Percentiles rank a stretch among this genome's conserved stretches.
Evolutionary conservation across 2,797 vertebrate genomes (phyloP).

Genomic region (Hypotaenidia okinawae): DNA sequence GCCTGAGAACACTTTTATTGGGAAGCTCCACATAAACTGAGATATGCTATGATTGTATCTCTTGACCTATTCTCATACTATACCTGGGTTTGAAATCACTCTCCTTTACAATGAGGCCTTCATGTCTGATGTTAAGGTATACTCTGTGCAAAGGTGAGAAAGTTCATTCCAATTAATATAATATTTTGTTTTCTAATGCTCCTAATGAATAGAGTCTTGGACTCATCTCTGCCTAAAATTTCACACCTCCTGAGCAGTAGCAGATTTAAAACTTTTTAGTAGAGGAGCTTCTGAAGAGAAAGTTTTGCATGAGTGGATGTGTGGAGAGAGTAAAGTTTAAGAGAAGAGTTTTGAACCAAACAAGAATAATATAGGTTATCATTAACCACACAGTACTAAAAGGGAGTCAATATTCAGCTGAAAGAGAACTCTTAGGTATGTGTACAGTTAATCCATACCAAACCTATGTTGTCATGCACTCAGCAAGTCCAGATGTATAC

Average conservation of each 20-base stretch:
- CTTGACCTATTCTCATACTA: not conserved
- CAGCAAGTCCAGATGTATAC: not conserved
- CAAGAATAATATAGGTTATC: not conserved
- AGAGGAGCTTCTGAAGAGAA: not conserved
- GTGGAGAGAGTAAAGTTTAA: not conserved
- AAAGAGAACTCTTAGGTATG: not conserved
- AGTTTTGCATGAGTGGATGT: not conserved
- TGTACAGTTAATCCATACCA: not conserved
- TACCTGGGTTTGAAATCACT: not conserved
- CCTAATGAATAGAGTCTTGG: not conserved
- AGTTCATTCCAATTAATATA: not conserved
- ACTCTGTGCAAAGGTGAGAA: not conserved
- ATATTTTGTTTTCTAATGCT: not conserved
- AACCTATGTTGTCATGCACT: not conserved
- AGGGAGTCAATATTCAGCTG: fast-evolving
- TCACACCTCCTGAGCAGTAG: not conserved
- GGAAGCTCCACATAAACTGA: not conserved
- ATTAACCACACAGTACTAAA: not conserved
- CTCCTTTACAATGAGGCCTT: not conserved
- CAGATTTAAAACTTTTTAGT: not conserved
- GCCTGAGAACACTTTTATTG: not conserved
- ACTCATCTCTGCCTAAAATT: not conserved
- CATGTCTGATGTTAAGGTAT: not conserved
- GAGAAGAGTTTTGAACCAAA: not conserved
- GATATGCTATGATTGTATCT: not conserved